These are phyloP conservation scores for Chroicocephalus ridibundus DNA, from an alignment of 2,113 vertebrate species.

Conservation along the genomic window DNA sequence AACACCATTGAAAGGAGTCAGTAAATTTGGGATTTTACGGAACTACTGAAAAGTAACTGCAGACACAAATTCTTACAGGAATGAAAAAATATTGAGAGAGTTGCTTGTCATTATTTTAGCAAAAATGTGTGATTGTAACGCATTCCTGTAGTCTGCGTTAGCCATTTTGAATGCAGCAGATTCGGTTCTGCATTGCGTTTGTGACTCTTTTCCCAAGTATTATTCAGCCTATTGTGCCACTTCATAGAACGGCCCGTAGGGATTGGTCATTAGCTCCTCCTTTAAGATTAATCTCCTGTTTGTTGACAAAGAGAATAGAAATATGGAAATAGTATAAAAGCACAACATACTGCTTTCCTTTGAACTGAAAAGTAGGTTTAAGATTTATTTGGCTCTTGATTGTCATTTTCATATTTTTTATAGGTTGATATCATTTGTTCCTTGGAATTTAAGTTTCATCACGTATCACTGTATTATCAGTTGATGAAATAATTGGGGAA, in stretches of 20 bases:
- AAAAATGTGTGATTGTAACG: not conserved
- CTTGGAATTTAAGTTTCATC: not conserved
- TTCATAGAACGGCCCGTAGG: not conserved
- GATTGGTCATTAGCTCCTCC: not conserved
- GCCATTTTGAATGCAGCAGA: not conserved
- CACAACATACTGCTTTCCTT: not conserved
- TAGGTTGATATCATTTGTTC: not conserved
- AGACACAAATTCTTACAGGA: not conserved
- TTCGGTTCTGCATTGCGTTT: not conserved
- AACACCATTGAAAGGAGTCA: not conserved
- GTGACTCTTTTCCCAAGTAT: not conserved
- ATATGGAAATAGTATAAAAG: not conserved
- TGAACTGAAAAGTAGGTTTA: not conserved
- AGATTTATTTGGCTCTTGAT: not conserved
- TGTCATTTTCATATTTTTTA: not conserved
- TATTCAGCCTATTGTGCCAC: not conserved
- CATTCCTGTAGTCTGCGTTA: not conserved
- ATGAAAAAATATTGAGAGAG: not conserved
- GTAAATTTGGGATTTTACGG: not conserved
- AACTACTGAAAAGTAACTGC: not conserved
- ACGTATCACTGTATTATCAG: not conserved
- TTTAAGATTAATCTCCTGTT: not conserved
- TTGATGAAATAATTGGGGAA: not conserved
- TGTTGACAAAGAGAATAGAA: not conserved
- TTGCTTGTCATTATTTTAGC: not conserved